Conservation (phyloP, 2,797 vertebrate species). For the Tenualosa ilisha region DNA sequence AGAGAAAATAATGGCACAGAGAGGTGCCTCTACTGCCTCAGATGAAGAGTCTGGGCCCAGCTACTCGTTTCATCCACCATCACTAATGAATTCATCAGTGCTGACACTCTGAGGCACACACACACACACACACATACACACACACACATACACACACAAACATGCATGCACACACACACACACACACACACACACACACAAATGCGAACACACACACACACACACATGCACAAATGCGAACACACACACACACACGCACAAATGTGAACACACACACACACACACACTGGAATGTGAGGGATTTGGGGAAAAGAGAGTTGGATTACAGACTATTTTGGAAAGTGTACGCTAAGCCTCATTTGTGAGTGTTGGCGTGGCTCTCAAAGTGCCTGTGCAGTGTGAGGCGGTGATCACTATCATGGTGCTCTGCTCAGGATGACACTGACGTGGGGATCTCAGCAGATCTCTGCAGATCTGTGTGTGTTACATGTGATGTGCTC, state of each 20-base stretch:
- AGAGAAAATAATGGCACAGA: slow-evolving; percentile 48
- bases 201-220: not conserved
- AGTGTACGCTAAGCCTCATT: not conserved
- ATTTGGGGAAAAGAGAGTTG: not conserved
- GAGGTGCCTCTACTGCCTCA: slow-evolving; percentile 66
- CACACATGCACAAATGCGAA: too few relatives aligned
- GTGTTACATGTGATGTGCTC: too few relatives aligned
- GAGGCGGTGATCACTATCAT: too few relatives aligned
- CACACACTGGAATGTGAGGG: not conserved
- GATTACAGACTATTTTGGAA: not conserved
- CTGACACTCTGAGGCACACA: slow-evolving; percentile 19
- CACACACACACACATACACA: not conserved
- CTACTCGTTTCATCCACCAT: slow-evolving; percentile 25
- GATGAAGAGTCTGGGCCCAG: not conserved
- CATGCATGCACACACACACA: not conserved
- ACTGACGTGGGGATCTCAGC: too few relatives aligned
- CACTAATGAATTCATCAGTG: slow-evolving; percentile 69
- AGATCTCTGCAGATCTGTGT: too few relatives aligned
- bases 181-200: not conserved
- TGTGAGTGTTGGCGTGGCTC: slow-evolving; percentile 54
- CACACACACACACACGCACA: not conserved
- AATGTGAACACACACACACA: not conserved
- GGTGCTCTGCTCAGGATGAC: too few relatives aligned
- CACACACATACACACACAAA: not conserved
- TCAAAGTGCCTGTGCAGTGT: slow-evolving; percentile 27